Evolutionary conservation across 2,113 vertebrate genomes (phyloP), one percentile per base, ranked within the genome.

Genomic region (Platycercus adscitus): DNA sequence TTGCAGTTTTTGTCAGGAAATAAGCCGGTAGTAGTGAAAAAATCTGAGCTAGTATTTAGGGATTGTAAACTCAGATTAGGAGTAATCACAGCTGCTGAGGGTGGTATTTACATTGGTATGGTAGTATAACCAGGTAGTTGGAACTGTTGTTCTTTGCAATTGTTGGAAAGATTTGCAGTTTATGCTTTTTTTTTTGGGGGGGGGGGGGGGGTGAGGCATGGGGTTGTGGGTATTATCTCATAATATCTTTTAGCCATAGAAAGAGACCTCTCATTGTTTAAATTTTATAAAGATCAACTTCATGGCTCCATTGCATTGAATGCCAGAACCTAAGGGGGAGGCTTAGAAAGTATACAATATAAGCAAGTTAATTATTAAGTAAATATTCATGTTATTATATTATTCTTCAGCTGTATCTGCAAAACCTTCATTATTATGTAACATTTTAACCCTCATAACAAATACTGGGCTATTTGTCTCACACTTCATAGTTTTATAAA

Each of bases 131-230:
- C 28, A 85, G 18, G 15, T 63, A 43, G 28, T 23, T 64, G 15
- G 16, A 75, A 61, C 10, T 41, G 13, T 69, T 70, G n/a, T 58
- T 55, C 19, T 63, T 68, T 24, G 21, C 19, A 8, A 0, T 17
- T 60, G 9, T 61, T n/a, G 35, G 71, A 71, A 84, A 43, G 4
- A n/a, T 55, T 6, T 31, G 23, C 5, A 17, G 28, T 55, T 73
- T 46, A 26, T 26, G 41, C 10, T 50, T 23, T 8, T 7, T 33
- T 3, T 44, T 44, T 44, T 17, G 43, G 1, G n/a, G n/a, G n/a
- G n/a, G n/a, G 1, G 2, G 17, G 2, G 14, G 1, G 16, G 13
- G 7, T 60, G n/a, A 58, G 20, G 56, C n/a, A 58, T 58, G 13
- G 13, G 56, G 21, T n/a, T 58, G 16, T 61, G 21, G 14, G 1